Evolutionary conservation across 2,888 invertebrate species (phyloP).

Genomic region (Aleiodes testaceus): DNA sequence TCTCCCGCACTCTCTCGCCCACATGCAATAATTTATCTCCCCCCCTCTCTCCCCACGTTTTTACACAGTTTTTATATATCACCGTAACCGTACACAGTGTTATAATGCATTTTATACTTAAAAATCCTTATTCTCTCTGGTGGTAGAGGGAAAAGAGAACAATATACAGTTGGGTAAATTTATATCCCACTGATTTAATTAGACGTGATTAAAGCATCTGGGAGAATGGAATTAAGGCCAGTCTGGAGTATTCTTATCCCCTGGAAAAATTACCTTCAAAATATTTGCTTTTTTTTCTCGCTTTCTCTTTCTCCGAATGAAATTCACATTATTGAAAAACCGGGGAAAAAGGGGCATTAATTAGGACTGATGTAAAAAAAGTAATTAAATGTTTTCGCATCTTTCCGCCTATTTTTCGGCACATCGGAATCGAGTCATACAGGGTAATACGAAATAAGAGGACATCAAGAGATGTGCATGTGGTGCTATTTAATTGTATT

Average conservation of each 20-base stretch:
- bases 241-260: background rate
- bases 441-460: slow-evolving; percentile 14
- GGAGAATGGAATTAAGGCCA: background rate
- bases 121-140: slow-evolving; percentile 18
- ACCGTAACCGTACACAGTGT: slow-evolving; percentile 27
- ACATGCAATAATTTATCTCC: slow-evolving; percentile 19
- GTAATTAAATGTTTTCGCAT: too few species aligned
- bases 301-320: too few species aligned
- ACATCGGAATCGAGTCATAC: slow-evolving; percentile 1
- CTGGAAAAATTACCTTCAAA: slow-evolving; percentile 6
- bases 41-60: slow-evolving; percentile 11
- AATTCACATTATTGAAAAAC: too few species aligned
- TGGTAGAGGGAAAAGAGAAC: slow-evolving; percentile 18
- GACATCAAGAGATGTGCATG: slow-evolving; percentile 6
- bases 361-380: too few species aligned
- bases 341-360: too few species aligned
- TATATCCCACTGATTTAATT: slow-evolving; percentile 43
- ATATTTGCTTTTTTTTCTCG: background rate
- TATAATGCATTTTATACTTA: slow-evolving; percentile 16
- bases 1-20: slow-evolving; percentile 6
- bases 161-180: slow-evolving; percentile 32
- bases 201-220: slow-evolving; percentile 40
- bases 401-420: too few species aligned
- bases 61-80: slow-evolving; percentile 4
- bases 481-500: slow-evolving; percentile 11